Base-by-base conservation (phyloP, 2,797 vertebrate genomes). In the Amniataba percoides region DNA sequence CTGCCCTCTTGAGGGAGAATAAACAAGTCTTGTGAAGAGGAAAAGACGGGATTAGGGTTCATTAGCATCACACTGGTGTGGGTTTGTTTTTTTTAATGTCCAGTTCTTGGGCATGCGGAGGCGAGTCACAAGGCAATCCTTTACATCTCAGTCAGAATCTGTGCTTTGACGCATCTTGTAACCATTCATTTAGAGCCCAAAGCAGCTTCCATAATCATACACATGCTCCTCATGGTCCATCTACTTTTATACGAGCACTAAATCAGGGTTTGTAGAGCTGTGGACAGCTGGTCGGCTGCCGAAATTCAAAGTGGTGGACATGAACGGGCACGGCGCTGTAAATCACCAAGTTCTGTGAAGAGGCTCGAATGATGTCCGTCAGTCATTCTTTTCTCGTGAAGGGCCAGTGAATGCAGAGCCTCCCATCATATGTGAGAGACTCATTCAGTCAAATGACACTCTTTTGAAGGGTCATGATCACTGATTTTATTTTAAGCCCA, bases 1-100 rank as follows among this genome's bases (percentile, higher is more conserved):
- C 94, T 94, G 95, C 95, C 94, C 93, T 92, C 95, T 95, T 71
- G 91, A 95, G 95, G 95, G 80, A 85, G 89, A 88, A 75, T 36
- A 81, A 77, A 88, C 80, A 74, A 80, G 56, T 77, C 67, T 42
- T 27, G 49, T 18, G 60, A 53, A 56, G 46, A 53, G 39, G n/a
- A 58, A 43, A 21, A 58, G 45, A 71, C 21, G 1, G 56, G 40
- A 56, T 62, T 77, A 69, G 15, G 36, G n/a, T 27, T 61, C 57
- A 52, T 82, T 53, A 48, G 36, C 70, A 72, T 72, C 74, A 51
- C 73, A 74, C 21, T 57, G 66, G 1, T 3, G 27, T 31, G 27
- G 2, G 2, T 31, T 31, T 31, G 3, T 31, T 15, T 21, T 31
- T 8, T 23, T n/a, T 51, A 8, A 19, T 16, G 10, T 27, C 19